Base-by-base conservation (phyloP, 2,113 vertebrate species). In the Anthoscopus minutus region DNA sequence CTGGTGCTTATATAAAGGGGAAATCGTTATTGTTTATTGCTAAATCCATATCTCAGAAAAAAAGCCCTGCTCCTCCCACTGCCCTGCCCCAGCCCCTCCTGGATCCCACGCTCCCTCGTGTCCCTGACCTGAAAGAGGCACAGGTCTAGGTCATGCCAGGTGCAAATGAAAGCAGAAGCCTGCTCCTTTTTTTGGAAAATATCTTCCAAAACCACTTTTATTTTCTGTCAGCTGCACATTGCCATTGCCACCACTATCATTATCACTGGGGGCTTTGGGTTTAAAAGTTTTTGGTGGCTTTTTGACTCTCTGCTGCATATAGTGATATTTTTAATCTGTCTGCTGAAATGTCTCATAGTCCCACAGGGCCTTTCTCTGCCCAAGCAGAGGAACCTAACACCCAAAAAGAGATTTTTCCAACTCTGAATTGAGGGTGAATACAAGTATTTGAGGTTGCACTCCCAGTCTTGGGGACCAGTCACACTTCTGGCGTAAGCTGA, bases 61-160 rank as follows among this genome's bases (percentile, higher is more conserved):
- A 76, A 48, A 80, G 27, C 31, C 14, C 35, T 24, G 66, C 31
- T 62, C 44, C 54, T 60, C 78, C 71, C 47, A 31, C 15, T 40
- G 25, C n/a, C 54, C 38, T 4, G 4, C 13, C 53, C 45, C 28
- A 48, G 33, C 47, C 51, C 28, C n/a, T 85, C 71, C 15, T 11
- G 0, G 1, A 16, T 64, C 64, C 61, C 24, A 4, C 8, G 1
- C 6, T 24, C 42, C 22, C 20, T 2, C 2, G 0, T 20, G 9
- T 7, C 71, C 42, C 42, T 0, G 0, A n/a, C n/a, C 31, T 10
- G 7, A 21, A 10, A 45, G 15, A 9, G 1, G 14, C 1, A 1
- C 42, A 60, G 65, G 13, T 65, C 76, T 17, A 10, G 16, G n/a
- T 48, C 35, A 9, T 8, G 38, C 51, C 61, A 58, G 37, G 40